Conservation (phyloP, 1,140 invertebrate genomes). For the Drosophila ironensis region DNA sequence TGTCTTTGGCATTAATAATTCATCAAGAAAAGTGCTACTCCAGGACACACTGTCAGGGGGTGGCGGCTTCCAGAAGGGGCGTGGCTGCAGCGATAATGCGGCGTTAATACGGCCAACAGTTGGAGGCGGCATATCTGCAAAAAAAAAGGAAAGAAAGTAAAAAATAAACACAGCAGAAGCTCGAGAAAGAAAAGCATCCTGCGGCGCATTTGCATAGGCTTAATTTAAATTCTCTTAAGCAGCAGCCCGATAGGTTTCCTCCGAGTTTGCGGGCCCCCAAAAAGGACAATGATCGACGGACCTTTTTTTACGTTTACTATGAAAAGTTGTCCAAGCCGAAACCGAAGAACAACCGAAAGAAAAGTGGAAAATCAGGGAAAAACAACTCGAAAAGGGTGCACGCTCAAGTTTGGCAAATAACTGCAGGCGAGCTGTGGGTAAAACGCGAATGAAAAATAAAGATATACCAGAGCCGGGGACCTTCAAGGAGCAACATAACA, state of each 20-base stretch:
- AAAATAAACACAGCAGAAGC: slow-evolving; percentile 9
- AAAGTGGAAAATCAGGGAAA: slow-evolving; percentile 26
- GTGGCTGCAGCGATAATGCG: slow-evolving; percentile 56
- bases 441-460: slow-evolving; percentile 22
- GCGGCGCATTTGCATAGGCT: slow-evolving; percentile 75
- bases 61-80: neutral
- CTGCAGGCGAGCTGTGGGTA: slow-evolving; percentile 60
- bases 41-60: neutral
- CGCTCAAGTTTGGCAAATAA: slow-evolving; percentile 73
- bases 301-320: slow-evolving; percentile 47
- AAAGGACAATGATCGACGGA: slow-evolving; percentile 68
- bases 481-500: slow-evolving; percentile 59
- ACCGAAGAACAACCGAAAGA: slow-evolving; percentile 19
- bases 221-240: slow-evolving; percentile 80
- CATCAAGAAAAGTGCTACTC: neutral
- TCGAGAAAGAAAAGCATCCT: slow-evolving; percentile 48
- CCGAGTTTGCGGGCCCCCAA: slow-evolving; percentile 5
- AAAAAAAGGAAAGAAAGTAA: slow-evolving; percentile 13
- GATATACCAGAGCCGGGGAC: slow-evolving; percentile 12
- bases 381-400: slow-evolving; percentile 55
- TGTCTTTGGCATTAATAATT: too few species aligned
- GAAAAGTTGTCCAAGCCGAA: slow-evolving; percentile 33
- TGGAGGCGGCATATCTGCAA: slow-evolving; percentile 18
- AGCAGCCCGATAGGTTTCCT: slow-evolving; percentile 36
- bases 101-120: slow-evolving; percentile 31